Percentiles rank a stretch among this genome's conserved stretches.
Conservation (phyloP, 2,888 invertebrate genomes). For the Leucozona laternaria region DNA sequence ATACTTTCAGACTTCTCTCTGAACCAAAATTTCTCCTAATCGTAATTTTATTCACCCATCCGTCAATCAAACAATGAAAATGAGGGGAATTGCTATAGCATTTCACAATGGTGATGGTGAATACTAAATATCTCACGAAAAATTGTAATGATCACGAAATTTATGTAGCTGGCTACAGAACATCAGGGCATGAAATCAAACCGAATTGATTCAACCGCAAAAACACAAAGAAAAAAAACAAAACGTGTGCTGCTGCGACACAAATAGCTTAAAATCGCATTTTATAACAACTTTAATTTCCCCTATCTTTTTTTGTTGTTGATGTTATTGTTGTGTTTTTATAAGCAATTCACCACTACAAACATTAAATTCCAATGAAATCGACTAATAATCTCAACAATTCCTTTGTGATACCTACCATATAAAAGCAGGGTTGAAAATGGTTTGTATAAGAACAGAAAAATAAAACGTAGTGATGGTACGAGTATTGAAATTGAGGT, state of each 20-base stretch:
- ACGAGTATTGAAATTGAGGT: not conserved
- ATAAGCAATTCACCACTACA: constrained; percentile 58
- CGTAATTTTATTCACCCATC: constrained; percentile 60
- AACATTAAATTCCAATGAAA: constrained; percentile 58
- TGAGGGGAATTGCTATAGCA: constrained; percentile 63
- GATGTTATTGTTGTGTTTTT: constrained; percentile 6
- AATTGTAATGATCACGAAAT: constrained; percentile 28
- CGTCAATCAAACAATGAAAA: constrained; percentile 65
- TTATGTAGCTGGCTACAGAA: not conserved
- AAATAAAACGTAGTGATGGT: not conserved
- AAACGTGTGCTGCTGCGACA: constrained; percentile 59
- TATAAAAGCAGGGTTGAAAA: constrained; percentile 10
- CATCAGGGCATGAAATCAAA: constrained; percentile 29
- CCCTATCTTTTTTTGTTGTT: constrained; percentile 44
- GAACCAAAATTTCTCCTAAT: constrained; percentile 67
- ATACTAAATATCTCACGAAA: constrained; percentile 41
- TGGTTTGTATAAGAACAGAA: not conserved
- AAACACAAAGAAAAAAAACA: constrained; percentile 35
- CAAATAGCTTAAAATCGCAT: constrained; percentile 61
- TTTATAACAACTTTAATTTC: constrained; percentile 52
- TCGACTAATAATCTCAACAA: constrained; percentile 55
- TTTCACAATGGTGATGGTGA: constrained; percentile 62
- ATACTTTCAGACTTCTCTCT: not conserved
- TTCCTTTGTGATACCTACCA: constrained; percentile 28
- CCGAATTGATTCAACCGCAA: constrained; percentile 61